Evolutionary conservation across 2,797 vertebrate genomes (phyloP), one percentile per base, ranked within the genome.

Genomic region (Bucorvus abyssinicus): DNA sequence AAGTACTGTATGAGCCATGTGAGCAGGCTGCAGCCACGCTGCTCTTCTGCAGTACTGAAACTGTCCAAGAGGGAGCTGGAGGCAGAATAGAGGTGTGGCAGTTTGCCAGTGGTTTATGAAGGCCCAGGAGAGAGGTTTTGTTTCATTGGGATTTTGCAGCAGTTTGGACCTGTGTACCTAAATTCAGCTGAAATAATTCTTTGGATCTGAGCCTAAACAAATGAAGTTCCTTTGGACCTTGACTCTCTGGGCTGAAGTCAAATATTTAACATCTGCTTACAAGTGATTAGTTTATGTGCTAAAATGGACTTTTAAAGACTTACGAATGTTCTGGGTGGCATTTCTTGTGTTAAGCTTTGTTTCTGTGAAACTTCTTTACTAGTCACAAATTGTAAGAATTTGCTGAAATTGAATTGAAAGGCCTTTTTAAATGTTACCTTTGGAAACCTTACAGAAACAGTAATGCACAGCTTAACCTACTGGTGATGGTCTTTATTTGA

Each of bases 161-260:
- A 44, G 9, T 88, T 81, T 76, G 73, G 59, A 78, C 22, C 15
- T 1, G 0, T 59, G 16, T 83, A 18, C 59, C 6, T 69, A 55
- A 94, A 87, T 45, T 65, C 12, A 59, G 14, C 40, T 88, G 27
- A 81, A 87, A 67, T 82, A 26, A 23, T 69, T 57, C 21, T 79
- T 89, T 96, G 95, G 49, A 49, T 86, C 14, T 73, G 56, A 12
- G 76, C 77, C 91, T 91, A 71, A 96, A 75, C 30, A 96, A 91
- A 88, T 75, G 2, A 84, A 75, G 13, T 71, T 93, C 8, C 26
- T 90, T 76, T 94, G 94, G 91, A 94, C 89, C 52, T 87, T 96
- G 87, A 44, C 69, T 91, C 38, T 75, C 14, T n/a, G 32, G n/a
- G 78, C 52, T 92, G n/a, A 87, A 92, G 73, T 75, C 67, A 93